Percentiles rank a stretch among this genome's conserved stretches.
phyloP scores from a whole-genome alignment of 2,113 vertebrate genomes.

The Burhinus oedicnemus region DNA sequence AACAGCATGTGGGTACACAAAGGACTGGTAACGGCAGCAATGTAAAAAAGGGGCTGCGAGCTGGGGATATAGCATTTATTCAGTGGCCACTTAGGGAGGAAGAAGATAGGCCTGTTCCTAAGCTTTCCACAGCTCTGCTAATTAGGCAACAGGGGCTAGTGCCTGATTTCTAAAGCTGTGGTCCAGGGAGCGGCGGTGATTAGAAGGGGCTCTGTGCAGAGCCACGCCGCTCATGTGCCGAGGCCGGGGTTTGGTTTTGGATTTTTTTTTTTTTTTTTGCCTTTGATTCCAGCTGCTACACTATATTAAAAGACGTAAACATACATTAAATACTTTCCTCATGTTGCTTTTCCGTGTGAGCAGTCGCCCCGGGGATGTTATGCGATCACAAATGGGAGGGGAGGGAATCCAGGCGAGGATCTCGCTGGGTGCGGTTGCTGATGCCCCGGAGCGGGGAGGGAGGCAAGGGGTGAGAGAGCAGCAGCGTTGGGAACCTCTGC shows the following conservation, averaged over 20 bases:
- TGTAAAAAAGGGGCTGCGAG: conserved; percentile 38
- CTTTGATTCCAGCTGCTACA: conserved; percentile 46
- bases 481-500: not conserved
- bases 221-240: not conserved
- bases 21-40: conserved; percentile 44
- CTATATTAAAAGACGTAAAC: conserved; percentile 49
- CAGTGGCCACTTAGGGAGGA: conserved; percentile 42
- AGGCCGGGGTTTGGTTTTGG: not conserved
- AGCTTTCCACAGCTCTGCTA: conserved; percentile 38
- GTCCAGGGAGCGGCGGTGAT: not conserved
- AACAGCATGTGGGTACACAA: conserved; percentile 65
- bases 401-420: not conserved
- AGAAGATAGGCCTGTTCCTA: conserved; percentile 37
- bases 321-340: conserved; percentile 49
- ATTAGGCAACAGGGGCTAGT: conserved; percentile 22
- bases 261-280: not conserved
- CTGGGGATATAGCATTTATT: conserved; percentile 18
- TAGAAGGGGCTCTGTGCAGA: not conserved
- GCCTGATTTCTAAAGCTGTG: conserved; percentile 32
- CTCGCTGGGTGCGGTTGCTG: not conserved
- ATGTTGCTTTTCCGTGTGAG: conserved; percentile 35
- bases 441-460: not conserved
- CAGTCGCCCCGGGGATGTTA: not conserved
- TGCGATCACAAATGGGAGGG: not conserved
- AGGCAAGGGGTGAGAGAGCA: not conserved